Percentiles rank a stretch among this genome's conserved stretches.
Conservation (phyloP, 1,140 invertebrate genomes). For the Scaptomyza hsui region DNA sequence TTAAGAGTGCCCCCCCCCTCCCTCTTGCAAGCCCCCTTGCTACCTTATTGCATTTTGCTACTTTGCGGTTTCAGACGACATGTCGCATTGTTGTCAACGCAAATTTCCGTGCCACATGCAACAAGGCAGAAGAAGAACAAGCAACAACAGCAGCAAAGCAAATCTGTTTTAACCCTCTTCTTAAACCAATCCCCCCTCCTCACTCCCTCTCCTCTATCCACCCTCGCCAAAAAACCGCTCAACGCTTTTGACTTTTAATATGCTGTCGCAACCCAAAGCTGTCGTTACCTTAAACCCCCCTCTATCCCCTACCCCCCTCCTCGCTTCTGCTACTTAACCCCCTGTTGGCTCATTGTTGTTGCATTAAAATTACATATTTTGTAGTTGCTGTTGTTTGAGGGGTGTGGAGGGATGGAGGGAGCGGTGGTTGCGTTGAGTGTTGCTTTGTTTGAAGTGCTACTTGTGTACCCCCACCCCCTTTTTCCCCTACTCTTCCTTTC, state of each 20-base stretch:
- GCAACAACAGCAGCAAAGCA: conserved; percentile 17
- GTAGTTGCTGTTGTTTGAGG: conserved; percentile 16
- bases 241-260: conserved; percentile 80
- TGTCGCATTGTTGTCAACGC: conserved; percentile 74
- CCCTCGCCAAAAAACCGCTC: conserved; percentile 45
- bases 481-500: not conserved
- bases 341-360: conserved; percentile 38
- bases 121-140: conserved; percentile 44
- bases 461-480: conserved; percentile 8
- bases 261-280: conserved; percentile 63
- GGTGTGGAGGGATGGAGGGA: conserved; percentile 8
- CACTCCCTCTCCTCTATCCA: not conserved
- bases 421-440: conserved; percentile 67
- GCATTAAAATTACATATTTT: conserved; percentile 76
- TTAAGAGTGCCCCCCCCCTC: conserved; percentile 10
- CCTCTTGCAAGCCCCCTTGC: not conserved
- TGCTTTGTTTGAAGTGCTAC: conserved; percentile 80
- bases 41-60: conserved; percentile 35
- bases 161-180: conserved; percentile 21
- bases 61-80: conserved; percentile 49
- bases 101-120: conserved; percentile 70
- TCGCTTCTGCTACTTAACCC: not conserved
- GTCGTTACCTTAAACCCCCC: conserved; percentile 35
- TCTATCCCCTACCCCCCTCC: not conserved
- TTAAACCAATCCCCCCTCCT: not conserved